Evolutionary conservation across 2,113 vertebrate genomes (phyloP).

Genomic region (Tetrao urogallus): DNA sequence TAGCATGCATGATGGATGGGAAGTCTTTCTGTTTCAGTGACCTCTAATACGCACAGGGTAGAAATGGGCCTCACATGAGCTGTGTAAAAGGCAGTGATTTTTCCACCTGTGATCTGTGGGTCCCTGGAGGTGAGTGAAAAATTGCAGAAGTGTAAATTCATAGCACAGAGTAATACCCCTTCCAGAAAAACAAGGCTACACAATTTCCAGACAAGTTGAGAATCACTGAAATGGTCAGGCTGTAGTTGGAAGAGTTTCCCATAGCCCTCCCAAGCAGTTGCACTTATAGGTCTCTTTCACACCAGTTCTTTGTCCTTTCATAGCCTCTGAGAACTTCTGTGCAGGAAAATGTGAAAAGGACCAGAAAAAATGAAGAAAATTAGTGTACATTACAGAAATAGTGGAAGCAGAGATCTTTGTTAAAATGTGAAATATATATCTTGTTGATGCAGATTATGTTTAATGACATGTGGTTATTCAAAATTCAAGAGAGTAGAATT

Average conservation of each 20-base stretch:
- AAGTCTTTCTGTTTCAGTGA: not conserved
- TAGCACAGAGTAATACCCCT: not conserved
- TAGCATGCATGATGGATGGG: not conserved
- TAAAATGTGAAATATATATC: constrained; percentile 7
- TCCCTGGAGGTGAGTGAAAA: not conserved
- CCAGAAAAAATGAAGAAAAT: not conserved
- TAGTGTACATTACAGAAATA: not conserved
- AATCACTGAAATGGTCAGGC: not conserved
- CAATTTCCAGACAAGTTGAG: not conserved
- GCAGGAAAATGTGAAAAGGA: not conserved
- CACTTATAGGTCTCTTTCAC: not conserved
- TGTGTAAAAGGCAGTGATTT: not conserved
- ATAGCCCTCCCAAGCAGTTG: not conserved
- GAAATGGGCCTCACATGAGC: not conserved
- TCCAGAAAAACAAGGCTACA: not conserved
- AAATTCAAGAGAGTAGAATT: not conserved
- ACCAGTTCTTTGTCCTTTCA: not conserved
- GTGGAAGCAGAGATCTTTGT: not conserved
- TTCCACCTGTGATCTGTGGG: not conserved
- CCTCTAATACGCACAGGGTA: not conserved
- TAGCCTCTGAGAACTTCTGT: not conserved
- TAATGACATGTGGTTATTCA: not conserved
- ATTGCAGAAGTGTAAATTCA: not conserved
- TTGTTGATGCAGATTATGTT: not conserved
- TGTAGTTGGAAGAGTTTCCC: not conserved